Base-by-base conservation (phyloP, 2,797 vertebrate species). In the Xenops minutus region DNA sequence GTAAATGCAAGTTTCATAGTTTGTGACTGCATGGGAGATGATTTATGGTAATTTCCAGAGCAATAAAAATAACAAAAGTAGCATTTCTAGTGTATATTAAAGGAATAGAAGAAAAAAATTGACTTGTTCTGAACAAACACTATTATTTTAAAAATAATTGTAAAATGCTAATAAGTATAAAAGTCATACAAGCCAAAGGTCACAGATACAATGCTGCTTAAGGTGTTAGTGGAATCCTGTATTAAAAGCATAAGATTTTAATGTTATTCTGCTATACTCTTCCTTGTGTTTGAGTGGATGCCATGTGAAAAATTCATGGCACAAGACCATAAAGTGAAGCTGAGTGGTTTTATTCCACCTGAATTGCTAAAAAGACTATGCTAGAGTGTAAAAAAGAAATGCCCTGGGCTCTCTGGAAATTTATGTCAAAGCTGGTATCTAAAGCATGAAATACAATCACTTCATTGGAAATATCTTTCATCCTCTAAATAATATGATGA, bases 281-380 rank as follows among this genome's bases (percentile, higher is more conserved):
- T 80, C 37, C 43, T 55, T 84, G 68, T 49, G 30, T 93, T 64
- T 90, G n/a, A 95, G 89, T 81, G 44, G 46, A 23, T 93, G 52
- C 66, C 52, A 68, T 74, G 88, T 88, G 73, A 94, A 88, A 93
- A 93, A 90, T 93, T 88, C 85, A 66, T 89, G 62, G 52, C 85
- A 82, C 29, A 88, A 75, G 75, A 89, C 83, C 56, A 36, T 90
- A 37, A 94, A 93, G 64, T 78, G 66, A 96, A 96, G 86, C 69
- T 92, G 93, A 94, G 82, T 90, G 61, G 74, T 96, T 95, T 96
- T 95, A 94, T 96, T 97, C 94, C 91, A 95, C 92, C 77, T 94
- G 94, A 97, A 92, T 88, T 94, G 55, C 83, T 95, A 96, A 93
- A 43, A 74, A 93, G 93, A 83, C 80, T 87, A 10, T 91, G 68